Evolutionary conservation across 2,797 vertebrate genomes (phyloP), one percentile per base, ranked within the genome.

Genomic region (Adelosebastes latens): DNA sequence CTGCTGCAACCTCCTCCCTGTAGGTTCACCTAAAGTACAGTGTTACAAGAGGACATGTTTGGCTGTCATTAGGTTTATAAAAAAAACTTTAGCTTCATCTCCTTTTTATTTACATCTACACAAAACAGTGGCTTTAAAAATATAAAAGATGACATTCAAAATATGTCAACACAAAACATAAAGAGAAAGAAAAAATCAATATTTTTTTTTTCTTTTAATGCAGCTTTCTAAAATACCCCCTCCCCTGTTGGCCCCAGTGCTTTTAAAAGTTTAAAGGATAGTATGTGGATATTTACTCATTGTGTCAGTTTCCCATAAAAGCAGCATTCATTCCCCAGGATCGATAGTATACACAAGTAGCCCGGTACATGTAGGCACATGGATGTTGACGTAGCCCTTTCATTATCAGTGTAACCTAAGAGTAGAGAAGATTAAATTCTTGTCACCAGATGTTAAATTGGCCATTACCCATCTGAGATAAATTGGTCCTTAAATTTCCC

Each of bases 271-370:
- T 86, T 85, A 87, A 89, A 86, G 84, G 79, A 89, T 81, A 81
- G 79, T 80, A 84, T 86, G 77, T 86, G 77, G 86, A 92, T 92
- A 87, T 93, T 92, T 94, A 93, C 90, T 93, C 88, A 87, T 88
- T 83, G 85, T 93, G 91, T 94, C 93, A 92, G 83, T 89, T 93
- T 91, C 87, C 87, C 79, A 83, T 93, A 92, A 95, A 94, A 93
- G 81, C 87, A 77, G 78, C 88, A 81, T 91, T 88, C 59, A 79
- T 88, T 89, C 67, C 46, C 18, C 13, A 5, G 64, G 83, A 94
- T 95, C 92, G 63, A 95, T 95, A 83, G 72, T 85, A 42, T 42
- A 88, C 89, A 88, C 90, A 89, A 90, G 82, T 66, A 78, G 73
- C 74, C 56, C 13, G 16, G 72, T 69, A 69, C 76, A 46, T 46